Evolutionary conservation across 2,888 invertebrate species (phyloP), one percentile per base, ranked within the genome.

Genomic region (Elmis aenea): DNA sequence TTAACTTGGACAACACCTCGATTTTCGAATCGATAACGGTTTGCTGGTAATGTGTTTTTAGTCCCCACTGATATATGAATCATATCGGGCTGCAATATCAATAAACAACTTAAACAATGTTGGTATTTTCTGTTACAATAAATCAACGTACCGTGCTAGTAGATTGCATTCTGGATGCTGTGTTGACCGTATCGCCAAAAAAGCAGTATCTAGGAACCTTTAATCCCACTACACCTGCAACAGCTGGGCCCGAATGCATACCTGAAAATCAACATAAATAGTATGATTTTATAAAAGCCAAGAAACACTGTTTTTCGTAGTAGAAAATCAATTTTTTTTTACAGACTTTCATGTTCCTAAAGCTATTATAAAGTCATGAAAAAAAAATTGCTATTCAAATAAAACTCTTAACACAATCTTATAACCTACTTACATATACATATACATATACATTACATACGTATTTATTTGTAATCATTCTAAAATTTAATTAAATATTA

Each of bases 151-250:
- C 81, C 64, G 70, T 57, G 50, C 79, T 75, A 12, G 75, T 74
- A 1, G 80, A 76, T 61, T 92, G 91, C 90, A 92, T 91, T 38
- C 92, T 75, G 2, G 91, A 88, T 1, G 92, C 92, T 0, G 89
- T 91, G 61, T 93, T 93, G 11, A 93, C 88, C 0, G 91, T 87
- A 62, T 91, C 91, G 0, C 92, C 92, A 45, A 92, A 92, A 27
- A 93, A 79, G 54, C 91, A 92, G 64, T 89, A 91, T 50, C 90
- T 75, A 0, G 89, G 90, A 31, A 88, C 80, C 57, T 88, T 85
- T 21, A 84, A 69, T 0, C 92, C 92, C 0, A 92, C 84, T 11
- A 92, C 85, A 1, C 91, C 91, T 0, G 88, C 91, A 3, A 90
- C 90, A 18, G 88, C 88, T 1, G 89, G 82, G 0, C 92, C 92